Percentiles rank a stretch among this genome's conserved stretches.
Conservation (phyloP, 2,888 invertebrate genomes). For the Ophion slaviceki region DNA sequence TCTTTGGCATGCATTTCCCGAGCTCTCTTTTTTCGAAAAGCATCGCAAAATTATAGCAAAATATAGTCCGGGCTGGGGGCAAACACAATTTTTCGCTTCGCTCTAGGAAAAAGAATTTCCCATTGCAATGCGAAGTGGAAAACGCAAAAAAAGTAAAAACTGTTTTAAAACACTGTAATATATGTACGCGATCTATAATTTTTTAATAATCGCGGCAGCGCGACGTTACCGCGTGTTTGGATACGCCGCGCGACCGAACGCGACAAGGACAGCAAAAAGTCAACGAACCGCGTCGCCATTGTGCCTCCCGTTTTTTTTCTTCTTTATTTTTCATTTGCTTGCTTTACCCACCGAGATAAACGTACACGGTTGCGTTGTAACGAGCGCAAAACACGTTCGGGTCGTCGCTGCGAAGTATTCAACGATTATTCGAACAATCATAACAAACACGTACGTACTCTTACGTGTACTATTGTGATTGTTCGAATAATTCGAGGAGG, state of each 20-base stretch:
- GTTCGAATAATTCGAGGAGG: neutral
- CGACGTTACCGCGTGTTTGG: neutral
- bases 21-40: too few relatives aligned
- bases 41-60: too few relatives aligned
- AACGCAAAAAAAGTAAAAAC: neutral
- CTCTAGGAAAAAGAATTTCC: neutral
- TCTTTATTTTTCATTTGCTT: neutral
- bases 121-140: neutral
- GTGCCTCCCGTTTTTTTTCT: neutral
- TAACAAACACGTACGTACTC: neutral
- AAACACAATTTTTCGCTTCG: neutral
- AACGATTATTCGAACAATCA: slow-evolving; percentile 18
- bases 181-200: neutral
- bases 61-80: too few relatives aligned
- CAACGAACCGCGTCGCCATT: slow-evolving; percentile 31
- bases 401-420: slow-evolving; percentile 1
- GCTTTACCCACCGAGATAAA: neutral
- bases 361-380: neutral
- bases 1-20: too few relatives aligned
- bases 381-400: slow-evolving; percentile 3
- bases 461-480: neutral
- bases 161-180: neutral
- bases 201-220: slow-evolving; percentile 2
- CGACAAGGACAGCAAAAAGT: slow-evolving; percentile 25
- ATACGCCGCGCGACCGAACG: neutral